A percentile compares a stretch with the other conserved stretches of the same genome.
phyloP scores from a whole-genome alignment of 2,888 invertebrate species.

The Andrena trimmerana region DNA sequence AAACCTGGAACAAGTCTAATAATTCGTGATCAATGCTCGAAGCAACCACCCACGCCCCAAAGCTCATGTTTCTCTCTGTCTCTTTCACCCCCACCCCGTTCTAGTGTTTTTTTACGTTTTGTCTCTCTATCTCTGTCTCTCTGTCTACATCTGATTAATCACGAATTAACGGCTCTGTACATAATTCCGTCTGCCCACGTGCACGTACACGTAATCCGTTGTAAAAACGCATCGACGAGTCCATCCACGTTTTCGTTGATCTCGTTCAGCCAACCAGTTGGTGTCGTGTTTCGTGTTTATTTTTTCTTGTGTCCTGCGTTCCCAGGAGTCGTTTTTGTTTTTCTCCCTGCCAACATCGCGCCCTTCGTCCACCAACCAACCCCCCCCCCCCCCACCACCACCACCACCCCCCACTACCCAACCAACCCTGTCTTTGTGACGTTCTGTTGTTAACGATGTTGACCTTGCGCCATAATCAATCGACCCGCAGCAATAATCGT shows the following conservation, averaged over 20 bases:
- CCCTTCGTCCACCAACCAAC: slow-evolving; percentile 27
- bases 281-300: slow-evolving; percentile 54
- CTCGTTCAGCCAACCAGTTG: slow-evolving; percentile 44
- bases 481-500: slow-evolving; percentile 58
- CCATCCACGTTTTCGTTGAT: slow-evolving; percentile 35
- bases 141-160: slow-evolving; percentile 61
- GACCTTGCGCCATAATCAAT: slow-evolving; percentile 58
- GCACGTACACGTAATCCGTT: slow-evolving; percentile 16
- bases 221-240: slow-evolving; percentile 22
- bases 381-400: not conserved
- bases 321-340: slow-evolving; percentile 47
- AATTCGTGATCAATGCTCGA: slow-evolving; percentile 63
- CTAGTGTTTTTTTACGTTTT: slow-evolving; percentile 57
- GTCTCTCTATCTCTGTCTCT: slow-evolving; percentile 36
- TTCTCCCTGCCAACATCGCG: slow-evolving; percentile 11
- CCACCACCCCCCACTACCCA: not conserved
- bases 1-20: slow-evolving; percentile 46
- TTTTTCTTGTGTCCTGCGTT: slow-evolving; percentile 43
- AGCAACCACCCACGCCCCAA: slow-evolving; percentile 36
- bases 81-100: slow-evolving; percentile 37
- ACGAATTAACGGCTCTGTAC: slow-evolving; percentile 67
- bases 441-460: slow-evolving; percentile 47
- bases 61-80: slow-evolving; percentile 55
- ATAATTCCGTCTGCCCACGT: slow-evolving; percentile 62
- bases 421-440: slow-evolving; percentile 8